phyloP scores from a whole-genome alignment of 2,113 vertebrate genomes.

The Psittacara wagleri region DNA sequence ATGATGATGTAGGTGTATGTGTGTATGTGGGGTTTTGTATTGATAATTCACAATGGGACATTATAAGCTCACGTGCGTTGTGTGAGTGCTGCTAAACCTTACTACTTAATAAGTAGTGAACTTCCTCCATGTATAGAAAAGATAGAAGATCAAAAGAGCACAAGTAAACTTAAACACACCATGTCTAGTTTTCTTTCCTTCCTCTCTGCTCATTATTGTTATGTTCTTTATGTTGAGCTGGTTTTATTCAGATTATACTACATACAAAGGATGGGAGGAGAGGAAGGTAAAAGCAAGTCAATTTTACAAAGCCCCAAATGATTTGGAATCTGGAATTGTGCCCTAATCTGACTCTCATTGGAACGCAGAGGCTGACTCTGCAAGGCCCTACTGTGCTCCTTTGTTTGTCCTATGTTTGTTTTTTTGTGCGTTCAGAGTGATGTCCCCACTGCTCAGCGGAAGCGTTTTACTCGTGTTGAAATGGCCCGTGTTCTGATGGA shows the following conservation, averaged over 20 bases:
- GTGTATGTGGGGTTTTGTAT: neutral
- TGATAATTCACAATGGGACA: neutral
- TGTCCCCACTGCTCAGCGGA: constrained; percentile 95
- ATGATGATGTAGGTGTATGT: constrained; percentile 88
- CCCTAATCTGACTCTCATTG: neutral
- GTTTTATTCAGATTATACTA: neutral
- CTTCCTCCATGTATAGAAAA: neutral
- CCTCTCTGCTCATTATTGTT: neutral
- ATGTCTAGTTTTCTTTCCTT: neutral
- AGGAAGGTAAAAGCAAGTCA: neutral
- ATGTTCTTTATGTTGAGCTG: neutral
- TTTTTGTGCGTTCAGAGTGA: constrained; percentile 81
- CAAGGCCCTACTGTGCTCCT: neutral
- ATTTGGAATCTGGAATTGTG: neutral
- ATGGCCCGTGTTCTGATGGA: constrained; percentile 99
- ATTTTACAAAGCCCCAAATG: neutral
- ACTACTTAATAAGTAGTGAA: neutral
- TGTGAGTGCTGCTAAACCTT: neutral
- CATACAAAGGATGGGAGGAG: neutral
- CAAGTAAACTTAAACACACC: neutral
- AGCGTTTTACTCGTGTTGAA: constrained; percentile 95
- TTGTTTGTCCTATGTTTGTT: neutral
- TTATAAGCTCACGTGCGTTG: neutral
- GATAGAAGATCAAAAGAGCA: neutral
- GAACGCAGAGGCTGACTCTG: neutral